These are phyloP conservation scores for Glaucopsyche alexis DNA, from an alignment of 2,888 invertebrate species.

Conservation along the genomic window DNA sequence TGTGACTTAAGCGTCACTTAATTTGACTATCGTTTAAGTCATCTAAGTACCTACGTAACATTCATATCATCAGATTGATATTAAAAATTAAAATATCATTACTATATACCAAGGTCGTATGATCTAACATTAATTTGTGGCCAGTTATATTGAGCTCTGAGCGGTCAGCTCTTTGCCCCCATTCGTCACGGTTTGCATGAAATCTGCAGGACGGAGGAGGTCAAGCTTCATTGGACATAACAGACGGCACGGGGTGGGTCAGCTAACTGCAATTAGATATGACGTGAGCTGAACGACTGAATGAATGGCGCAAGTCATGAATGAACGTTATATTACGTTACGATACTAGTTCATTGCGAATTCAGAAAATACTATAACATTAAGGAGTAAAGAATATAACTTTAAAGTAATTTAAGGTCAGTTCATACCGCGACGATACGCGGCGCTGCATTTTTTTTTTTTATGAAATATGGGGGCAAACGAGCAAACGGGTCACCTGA, in stretches of 20 bases:
- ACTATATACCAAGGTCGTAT: background rate
- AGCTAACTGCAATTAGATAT: constrained; percentile 60
- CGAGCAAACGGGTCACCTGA: too few species aligned
- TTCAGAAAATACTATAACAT: too few species aligned
- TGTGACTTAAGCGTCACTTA: too few species aligned
- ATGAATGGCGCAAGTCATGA: constrained; percentile 34
- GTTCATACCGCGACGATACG: too few species aligned
- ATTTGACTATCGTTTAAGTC: too few species aligned
- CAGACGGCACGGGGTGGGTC: constrained; percentile 51
- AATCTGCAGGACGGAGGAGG: constrained; percentile 37
- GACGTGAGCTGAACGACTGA: constrained; percentile 52
- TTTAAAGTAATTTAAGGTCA: too few species aligned
- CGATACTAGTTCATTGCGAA: too few species aligned
- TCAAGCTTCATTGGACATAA: constrained; percentile 46
- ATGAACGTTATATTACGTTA: background rate
- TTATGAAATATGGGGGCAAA: too few species aligned
- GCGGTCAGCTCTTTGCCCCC: background rate
- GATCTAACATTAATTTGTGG: background rate
- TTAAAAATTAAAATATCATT: constrained; percentile 9
- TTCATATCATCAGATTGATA: background rate
- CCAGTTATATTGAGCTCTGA: constrained; percentile 34
- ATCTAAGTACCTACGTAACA: background rate
- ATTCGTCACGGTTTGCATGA: constrained; percentile 36
- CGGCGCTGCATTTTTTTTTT: too few species aligned
- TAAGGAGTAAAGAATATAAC: too few species aligned